Conservation (phyloP, 1,140 invertebrate species). For the Lysiphlebus fabarum region DNA sequence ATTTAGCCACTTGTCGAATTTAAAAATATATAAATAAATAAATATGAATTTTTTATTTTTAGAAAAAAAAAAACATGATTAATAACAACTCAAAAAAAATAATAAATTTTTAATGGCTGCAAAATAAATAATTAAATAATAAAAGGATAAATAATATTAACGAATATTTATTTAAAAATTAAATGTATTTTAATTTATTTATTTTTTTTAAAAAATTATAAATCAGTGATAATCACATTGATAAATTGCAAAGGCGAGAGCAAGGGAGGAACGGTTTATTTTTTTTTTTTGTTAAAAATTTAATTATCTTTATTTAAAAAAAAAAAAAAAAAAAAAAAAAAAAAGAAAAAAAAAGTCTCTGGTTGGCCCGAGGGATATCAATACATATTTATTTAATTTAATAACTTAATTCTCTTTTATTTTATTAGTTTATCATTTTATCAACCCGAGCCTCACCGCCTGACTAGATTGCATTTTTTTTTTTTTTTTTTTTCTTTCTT, state of each 20-base stretch:
- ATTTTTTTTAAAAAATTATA: too few relatives aligned
- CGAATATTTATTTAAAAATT: too few relatives aligned
- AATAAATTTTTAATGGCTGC: not conserved
- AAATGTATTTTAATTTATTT: too few relatives aligned
- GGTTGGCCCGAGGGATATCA: conserved; percentile 13
- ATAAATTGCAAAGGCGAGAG: not conserved
- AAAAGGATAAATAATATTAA: not conserved
- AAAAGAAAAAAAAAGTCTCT: conserved; percentile 14
- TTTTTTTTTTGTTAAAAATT: not conserved
- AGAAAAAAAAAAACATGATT: not conserved
- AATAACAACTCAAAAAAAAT: too few relatives aligned
- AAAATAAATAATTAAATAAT: conserved; percentile 6
- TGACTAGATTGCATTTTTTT: conserved; percentile 53
- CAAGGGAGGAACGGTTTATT: not conserved
- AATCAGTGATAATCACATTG: not conserved
- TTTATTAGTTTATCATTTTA: too few relatives aligned
- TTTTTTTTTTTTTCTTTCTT: too few relatives aligned
- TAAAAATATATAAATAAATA: conserved; percentile 5
- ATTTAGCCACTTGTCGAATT: conserved; percentile 30
- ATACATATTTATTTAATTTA: conserved; percentile 11
- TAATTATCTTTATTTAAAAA: not conserved
- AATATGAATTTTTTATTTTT: not conserved
- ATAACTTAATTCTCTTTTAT: conserved; percentile 26
- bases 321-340: not conserved
- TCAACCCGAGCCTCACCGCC: conserved; percentile 37